Conservation (phyloP, 2,888 invertebrate genomes). For the Ophion obscuratus region DNA sequence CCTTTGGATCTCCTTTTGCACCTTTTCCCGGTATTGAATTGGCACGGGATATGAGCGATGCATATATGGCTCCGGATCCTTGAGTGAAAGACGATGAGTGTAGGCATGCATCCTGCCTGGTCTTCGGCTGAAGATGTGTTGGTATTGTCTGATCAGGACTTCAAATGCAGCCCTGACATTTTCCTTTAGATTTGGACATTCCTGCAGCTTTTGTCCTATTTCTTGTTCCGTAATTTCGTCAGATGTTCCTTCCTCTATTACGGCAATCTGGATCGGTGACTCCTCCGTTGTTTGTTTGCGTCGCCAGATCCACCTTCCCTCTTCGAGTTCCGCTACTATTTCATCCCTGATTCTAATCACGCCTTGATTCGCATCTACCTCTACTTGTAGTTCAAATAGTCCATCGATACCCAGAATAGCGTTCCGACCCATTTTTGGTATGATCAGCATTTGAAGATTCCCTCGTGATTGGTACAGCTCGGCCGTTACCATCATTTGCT, state of each 20-base stretch:
- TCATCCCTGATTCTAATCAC: too few species aligned
- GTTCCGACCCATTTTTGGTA: neutral
- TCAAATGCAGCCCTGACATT: neutral
- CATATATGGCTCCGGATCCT: conserved; percentile 7
- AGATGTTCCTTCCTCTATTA: neutral
- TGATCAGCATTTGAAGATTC: neutral
- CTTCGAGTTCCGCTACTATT: too few species aligned
- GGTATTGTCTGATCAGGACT: neutral
- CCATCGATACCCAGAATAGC: too few species aligned
- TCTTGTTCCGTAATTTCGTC: neutral
- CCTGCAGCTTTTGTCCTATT: neutral
- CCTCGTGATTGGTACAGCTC: neutral
- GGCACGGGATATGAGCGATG: conserved; percentile 19
- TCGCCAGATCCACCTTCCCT: too few species aligned
- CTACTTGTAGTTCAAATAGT: too few species aligned
- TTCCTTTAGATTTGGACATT: neutral
- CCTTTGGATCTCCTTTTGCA: too few species aligned
- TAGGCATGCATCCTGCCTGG: neutral
- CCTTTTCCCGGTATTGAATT: conserved; percentile 8
- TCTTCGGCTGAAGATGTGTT: neutral
- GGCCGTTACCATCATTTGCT: neutral
- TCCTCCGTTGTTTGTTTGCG: too few species aligned
- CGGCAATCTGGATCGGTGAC: too few species aligned
- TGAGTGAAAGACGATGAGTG: neutral
- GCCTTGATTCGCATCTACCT: too few species aligned